Evolutionary conservation across 2,113 vertebrate species (phyloP).

Genomic region (Etia nguti): DNA sequence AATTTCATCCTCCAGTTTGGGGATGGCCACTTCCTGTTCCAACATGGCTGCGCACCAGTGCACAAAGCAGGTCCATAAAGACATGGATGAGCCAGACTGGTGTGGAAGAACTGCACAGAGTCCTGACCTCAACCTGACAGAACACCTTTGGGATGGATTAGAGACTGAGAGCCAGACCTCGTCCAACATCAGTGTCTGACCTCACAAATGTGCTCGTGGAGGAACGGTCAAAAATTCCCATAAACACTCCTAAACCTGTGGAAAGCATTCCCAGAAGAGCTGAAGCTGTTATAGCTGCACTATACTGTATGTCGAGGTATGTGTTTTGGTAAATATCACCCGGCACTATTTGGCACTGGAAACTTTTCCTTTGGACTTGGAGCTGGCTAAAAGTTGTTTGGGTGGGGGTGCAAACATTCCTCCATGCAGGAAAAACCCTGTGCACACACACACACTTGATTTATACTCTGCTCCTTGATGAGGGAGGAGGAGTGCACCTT

Average conservation of each 20-base stretch:
- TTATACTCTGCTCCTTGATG: neutral
- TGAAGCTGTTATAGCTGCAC: too few relatives aligned
- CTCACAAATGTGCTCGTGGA: too few relatives aligned
- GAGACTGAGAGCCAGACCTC: too few relatives aligned
- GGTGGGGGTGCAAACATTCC: neutral
- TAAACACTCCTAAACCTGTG: too few relatives aligned
- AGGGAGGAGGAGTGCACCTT: neutral
- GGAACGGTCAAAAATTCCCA: too few relatives aligned
- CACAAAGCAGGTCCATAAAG: neutral
- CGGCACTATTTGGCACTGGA: neutral
- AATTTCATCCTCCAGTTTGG: neutral
- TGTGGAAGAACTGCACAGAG: neutral
- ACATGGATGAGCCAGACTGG: neutral
- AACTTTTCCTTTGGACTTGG: neutral
- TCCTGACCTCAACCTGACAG: neutral
- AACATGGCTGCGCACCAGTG: neutral
- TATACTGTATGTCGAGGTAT: neutral
- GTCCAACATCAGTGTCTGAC: too few relatives aligned
- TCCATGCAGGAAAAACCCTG: neutral
- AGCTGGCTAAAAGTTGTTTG: rapidly evolving
- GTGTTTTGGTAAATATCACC: neutral
- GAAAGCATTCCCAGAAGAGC: too few relatives aligned
- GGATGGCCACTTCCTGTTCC: neutral
- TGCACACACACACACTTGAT: neutral
- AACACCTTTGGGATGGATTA: too few relatives aligned